Percentiles rank a stretch among this genome's conserved stretches.
Evolutionary conservation across 2,888 invertebrate genomes (phyloP).

Genomic region (Himalopsyche anomala): DNA sequence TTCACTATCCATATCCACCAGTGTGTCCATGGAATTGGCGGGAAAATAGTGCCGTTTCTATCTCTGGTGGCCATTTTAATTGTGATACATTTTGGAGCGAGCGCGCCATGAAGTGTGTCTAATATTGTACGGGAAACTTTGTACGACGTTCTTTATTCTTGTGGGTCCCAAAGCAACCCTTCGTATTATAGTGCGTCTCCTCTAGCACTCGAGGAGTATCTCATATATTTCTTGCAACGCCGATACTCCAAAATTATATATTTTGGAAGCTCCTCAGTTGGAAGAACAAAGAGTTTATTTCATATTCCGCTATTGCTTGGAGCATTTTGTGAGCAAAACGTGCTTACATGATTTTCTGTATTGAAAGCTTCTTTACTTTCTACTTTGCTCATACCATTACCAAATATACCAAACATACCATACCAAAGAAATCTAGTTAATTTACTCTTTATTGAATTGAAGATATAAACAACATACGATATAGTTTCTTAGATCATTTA

Average conservation of each 20-base stretch:
- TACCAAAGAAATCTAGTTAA: too few relatives aligned
- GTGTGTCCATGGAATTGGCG: conserved; percentile 25
- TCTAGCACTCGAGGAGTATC: conserved; percentile 71
- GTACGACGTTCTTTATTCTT: conserved; percentile 72
- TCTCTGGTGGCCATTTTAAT: conserved; percentile 76
- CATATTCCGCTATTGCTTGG: too few relatives aligned
- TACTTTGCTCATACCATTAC: too few relatives aligned
- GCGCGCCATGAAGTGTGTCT: conserved; percentile 72
- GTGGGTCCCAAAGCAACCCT: conserved; percentile 78
- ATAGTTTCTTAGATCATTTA: too few relatives aligned
- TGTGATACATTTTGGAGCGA: conserved; percentile 75
- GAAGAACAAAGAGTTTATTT: background rate
- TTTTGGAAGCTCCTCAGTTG: background rate
- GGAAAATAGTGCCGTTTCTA: conserved; percentile 64
- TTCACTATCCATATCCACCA: background rate
- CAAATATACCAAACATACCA: too few relatives aligned
- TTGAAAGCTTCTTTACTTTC: too few relatives aligned
- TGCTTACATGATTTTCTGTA: too few relatives aligned
- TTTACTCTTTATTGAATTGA: too few relatives aligned
- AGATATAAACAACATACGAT: too few relatives aligned
- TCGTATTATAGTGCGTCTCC: conserved; percentile 79
- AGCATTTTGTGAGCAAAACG: too few relatives aligned
- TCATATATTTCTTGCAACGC: conserved; percentile 65
- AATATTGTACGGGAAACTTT: conserved; percentile 69
- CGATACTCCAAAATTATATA: conserved; percentile 46